Evolutionary conservation across 2,888 invertebrate genomes (phyloP).

Genomic region (Eumerus sabulonum): DNA sequence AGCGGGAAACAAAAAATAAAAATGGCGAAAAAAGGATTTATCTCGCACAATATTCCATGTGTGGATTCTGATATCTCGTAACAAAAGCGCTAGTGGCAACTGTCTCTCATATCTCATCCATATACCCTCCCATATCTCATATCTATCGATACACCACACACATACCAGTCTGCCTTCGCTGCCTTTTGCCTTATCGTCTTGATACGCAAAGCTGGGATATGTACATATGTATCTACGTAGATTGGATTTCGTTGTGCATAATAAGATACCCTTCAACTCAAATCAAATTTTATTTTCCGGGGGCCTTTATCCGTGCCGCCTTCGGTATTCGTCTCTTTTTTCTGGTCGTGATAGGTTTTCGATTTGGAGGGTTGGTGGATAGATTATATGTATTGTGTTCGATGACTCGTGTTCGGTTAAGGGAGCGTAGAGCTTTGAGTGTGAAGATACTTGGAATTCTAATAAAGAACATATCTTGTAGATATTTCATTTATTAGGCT

Average conservation of each 20-base stretch:
- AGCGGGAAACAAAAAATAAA: slow-evolving; percentile 1
- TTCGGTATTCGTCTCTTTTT: slow-evolving; percentile 44
- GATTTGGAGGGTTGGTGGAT: slow-evolving; percentile 51
- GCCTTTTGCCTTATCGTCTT: no score
- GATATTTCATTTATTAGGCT: slow-evolving; percentile 22
- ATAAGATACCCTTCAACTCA: slow-evolving; percentile 68
- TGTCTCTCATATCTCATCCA: slow-evolving; percentile 51
- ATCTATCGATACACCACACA: slow-evolving; percentile 26
- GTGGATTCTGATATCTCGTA: slow-evolving; percentile 51
- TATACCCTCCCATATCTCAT: background rate
- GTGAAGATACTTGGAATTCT: slow-evolving; percentile 6
- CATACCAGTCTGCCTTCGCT: no score
- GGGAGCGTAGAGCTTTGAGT: background rate
- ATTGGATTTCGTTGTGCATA: slow-evolving; percentile 67
- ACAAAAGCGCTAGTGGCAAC: slow-evolving; percentile 59
- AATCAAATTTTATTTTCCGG: slow-evolving; percentile 69
- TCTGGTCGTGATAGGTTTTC: slow-evolving; percentile 46
- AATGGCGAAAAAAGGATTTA: slow-evolving; percentile 57
- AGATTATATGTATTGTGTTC: slow-evolving; percentile 38
- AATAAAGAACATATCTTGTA: background rate
- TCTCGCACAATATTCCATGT: slow-evolving; percentile 58
- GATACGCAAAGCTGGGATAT: slow-evolving; percentile 61
- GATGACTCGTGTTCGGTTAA: background rate
- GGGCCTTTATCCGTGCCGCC: slow-evolving; percentile 54
- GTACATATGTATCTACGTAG: slow-evolving; percentile 55